Conservation (phyloP, 2,888 invertebrate species). For the Xestia ashworthii region DNA sequence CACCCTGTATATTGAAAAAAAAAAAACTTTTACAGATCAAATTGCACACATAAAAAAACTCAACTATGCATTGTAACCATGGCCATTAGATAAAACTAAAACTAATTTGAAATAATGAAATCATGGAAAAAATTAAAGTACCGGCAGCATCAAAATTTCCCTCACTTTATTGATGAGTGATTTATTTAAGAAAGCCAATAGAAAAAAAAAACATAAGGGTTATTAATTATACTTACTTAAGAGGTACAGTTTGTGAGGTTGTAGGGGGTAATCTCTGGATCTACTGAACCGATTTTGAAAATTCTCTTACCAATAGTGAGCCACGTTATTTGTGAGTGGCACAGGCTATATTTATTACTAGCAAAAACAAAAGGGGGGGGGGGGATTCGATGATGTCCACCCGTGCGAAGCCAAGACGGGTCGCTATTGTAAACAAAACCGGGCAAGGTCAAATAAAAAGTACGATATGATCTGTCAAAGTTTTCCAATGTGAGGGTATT, state of each 20-base stretch:
- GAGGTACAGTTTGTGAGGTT: no score
- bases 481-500: not conserved
- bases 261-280: no score
- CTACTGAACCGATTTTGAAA: no score
- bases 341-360: no score
- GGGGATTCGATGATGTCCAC: no score
- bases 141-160: not conserved
- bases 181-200: not conserved
- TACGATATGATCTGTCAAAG: slow-evolving; percentile 14
- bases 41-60: not conserved
- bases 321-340: no score
- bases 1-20: not conserved
- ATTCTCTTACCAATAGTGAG: no score
- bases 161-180: not conserved
- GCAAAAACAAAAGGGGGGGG: no score
- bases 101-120: not conserved
- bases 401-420: no score
- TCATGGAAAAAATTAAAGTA: not conserved
- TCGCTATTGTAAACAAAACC: not conserved
- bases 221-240: no score
- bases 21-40: slow-evolving; percentile 3
- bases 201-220: no score
- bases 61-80: not conserved
- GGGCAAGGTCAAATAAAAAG: not conserved
- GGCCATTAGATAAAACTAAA: not conserved